Conservation (phyloP, 1,140 invertebrate genomes). For the Rhyacophila brunnea region DNA sequence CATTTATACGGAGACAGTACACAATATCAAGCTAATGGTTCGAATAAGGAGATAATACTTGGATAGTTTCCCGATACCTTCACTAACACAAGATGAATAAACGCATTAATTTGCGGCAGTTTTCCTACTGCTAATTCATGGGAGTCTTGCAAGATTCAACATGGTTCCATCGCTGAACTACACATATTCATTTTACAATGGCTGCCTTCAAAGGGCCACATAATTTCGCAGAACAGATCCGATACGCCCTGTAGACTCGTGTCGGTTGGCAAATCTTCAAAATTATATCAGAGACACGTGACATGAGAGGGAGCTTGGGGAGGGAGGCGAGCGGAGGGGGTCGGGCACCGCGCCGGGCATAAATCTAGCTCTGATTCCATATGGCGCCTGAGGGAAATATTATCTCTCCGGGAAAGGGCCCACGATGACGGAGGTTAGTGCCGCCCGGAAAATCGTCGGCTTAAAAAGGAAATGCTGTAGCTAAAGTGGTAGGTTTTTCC, state of each 20-base stretch:
- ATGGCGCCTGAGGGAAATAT: conserved; percentile 8
- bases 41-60: too few species aligned
- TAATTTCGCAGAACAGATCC: background rate
- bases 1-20: too few species aligned
- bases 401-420: background rate
- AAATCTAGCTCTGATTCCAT: conserved; percentile 11
- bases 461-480: conserved; percentile 10
- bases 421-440: conserved; percentile 1
- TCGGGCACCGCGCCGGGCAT: background rate
- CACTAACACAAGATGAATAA: too few species aligned
- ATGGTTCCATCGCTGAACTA: too few species aligned
- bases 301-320: background rate
- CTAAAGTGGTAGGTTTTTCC: conserved; percentile 6
- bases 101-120: too few species aligned
- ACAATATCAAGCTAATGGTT: too few species aligned
- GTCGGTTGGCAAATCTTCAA: conserved; percentile 2
- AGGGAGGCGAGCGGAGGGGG: too few species aligned
- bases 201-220: background rate
- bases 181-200: too few species aligned
- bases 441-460: background rate
- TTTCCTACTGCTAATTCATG: too few species aligned
- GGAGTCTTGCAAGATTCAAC: too few species aligned
- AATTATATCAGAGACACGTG: conserved; percentile 6
- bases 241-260: background rate
- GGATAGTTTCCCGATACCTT: too few species aligned